These are phyloP conservation scores for Apistogramma diplotaenia DNA, from an alignment of 2,113 vertebrate species.

Conservation along the genomic window DNA sequence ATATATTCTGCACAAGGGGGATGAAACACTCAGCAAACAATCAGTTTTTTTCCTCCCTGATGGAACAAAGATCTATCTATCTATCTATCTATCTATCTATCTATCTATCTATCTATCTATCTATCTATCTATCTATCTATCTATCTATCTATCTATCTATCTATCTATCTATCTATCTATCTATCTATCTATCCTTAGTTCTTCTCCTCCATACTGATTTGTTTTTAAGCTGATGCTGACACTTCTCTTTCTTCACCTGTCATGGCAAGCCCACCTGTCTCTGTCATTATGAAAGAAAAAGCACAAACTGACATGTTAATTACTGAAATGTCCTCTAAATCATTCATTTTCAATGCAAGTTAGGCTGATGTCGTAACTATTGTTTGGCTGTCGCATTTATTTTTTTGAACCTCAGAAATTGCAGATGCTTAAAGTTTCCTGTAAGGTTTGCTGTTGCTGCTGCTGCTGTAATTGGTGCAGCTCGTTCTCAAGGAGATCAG, in stretches of 20 bases:
- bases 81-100: slow-evolving; percentile 29
- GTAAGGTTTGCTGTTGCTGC: background rate
- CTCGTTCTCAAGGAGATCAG: background rate
- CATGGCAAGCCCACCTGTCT: background rate
- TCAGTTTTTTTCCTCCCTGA: slow-evolving; percentile 41
- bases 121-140: slow-evolving; percentile 41
- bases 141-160: slow-evolving; percentile 35
- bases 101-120: slow-evolving; percentile 26
- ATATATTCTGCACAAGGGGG: slow-evolving; percentile 81
- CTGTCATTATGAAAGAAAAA: background rate
- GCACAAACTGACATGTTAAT: background rate
- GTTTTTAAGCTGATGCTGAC: background rate
- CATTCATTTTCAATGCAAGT: background rate
- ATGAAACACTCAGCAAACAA: slow-evolving; percentile 77
- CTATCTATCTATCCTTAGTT: background rate
- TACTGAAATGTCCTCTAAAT: background rate
- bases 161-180: slow-evolving; percentile 29
- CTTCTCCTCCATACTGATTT: no score
- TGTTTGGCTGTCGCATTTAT: background rate
- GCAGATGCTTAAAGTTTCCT: background rate
- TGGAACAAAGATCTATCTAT: slow-evolving; percentile 64
- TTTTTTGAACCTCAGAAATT: background rate
- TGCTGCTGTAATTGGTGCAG: background rate
- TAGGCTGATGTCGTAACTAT: background rate
- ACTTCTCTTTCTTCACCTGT: background rate